Evolutionary conservation across 2,888 invertebrate genomes (phyloP).

Genomic region (Ceriagrion tenellum): DNA sequence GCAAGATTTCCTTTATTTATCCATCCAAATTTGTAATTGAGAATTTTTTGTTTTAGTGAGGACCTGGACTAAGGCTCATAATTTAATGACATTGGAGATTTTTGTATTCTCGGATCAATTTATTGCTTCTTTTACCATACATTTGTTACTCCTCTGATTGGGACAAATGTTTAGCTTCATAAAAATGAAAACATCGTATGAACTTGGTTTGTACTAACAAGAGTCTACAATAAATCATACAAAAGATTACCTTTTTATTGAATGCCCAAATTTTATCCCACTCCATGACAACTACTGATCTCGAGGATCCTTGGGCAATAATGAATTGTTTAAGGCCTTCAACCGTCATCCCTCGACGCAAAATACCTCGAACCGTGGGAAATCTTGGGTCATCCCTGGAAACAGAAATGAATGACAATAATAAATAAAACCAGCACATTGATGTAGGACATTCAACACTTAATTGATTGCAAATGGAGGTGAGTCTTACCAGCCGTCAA

Average conservation of each 20-base stretch:
- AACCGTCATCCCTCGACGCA: conserved; percentile 97
- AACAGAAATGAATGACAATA: conserved; percentile 57
- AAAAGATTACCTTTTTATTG: conserved; percentile 91
- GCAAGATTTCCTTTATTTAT: no score
- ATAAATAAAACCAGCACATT: conserved; percentile 45
- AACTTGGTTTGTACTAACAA: no score
- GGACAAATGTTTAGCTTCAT: no score
- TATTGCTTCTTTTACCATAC: no score
- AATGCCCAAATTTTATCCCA: conserved; percentile 99
- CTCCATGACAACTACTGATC: conserved; percentile 99
- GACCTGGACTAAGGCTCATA: no score
- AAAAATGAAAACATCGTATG: no score
- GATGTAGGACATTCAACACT: background rate
- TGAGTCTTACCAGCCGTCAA: conserved; percentile 93
- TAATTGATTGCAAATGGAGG: background rate
- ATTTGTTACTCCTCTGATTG: no score
- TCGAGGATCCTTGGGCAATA: conserved; percentile 97
- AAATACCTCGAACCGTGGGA: conserved; percentile 98
- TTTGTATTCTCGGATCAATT: no score
- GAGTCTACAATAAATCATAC: no score
- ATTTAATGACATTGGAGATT: no score
- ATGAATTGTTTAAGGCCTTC: conserved; percentile 98
- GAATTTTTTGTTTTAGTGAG: no score
- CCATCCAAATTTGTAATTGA: no score
- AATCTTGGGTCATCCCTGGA: conserved; percentile 97